Evolutionary conservation across 2,113 vertebrate species (phyloP), one percentile per base, ranked within the genome.

Genomic region (Tyrannus savana): DNA sequence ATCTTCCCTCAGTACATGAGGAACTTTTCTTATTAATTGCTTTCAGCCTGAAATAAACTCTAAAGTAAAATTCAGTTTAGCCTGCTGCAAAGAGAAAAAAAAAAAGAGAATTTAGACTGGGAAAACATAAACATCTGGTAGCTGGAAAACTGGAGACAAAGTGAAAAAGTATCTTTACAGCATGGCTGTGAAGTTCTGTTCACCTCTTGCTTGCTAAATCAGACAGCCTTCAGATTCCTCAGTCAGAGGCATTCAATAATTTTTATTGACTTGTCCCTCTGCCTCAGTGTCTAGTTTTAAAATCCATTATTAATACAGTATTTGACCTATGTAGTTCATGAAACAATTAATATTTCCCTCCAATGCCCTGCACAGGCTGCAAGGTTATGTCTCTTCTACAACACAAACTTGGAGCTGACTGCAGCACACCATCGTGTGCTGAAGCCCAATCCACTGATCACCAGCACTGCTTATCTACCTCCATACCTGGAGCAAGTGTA

Each of bases 371-470:
- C 16, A 59, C 4, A 62, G 28, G 6, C 53, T 69, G 11, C 37
- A 41, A 59, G 56, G 42, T 28, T 67, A 22, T 5, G 4, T 35
- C 41, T 33, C 4, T 39, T 50, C 52, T 46, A 37, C 1, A 1
- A 37, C 42, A 10, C 19, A 25, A 8, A 5, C 42, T 74, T 62
- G 37, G 41, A 69, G 17, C 17, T 49, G 22, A 25, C 28, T 46
- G n/a, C 0, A 11, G 14, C n/a, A 47, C 15, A 12, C 10, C 66
- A 3, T 28, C 9, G 1, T 46, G 33, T 44, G n/a, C 30, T 53
- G 42, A 53, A 62, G 23, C 18, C 22, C 4, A n/a, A 1, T 8
- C 16, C 35, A 6, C 28, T 49, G 55, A 49, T 5, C 12, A 17
- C 46, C 35, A 62, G 55, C 22, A 21, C 44, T 47, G 18, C 33